These are phyloP conservation scores for Halcyon smyrnensis DNA, from an alignment of 2,797 vertebrate species.

Conservation along the genomic window DNA sequence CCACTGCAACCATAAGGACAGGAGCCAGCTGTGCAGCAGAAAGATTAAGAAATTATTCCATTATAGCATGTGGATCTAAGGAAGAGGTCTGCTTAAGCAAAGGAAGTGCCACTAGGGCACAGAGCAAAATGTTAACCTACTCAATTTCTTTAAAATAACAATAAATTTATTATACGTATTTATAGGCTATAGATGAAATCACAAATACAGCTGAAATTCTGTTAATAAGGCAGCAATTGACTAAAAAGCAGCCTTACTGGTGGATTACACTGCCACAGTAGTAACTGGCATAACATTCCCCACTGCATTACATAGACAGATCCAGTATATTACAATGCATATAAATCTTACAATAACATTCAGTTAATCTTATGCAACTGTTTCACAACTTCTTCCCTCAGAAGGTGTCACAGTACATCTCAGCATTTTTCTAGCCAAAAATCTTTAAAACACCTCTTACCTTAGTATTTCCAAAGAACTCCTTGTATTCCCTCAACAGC, in stretches of 20 bases:
- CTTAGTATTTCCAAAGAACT: conserved; percentile 98
- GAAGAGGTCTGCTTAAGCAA: background rate
- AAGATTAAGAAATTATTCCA: background rate
- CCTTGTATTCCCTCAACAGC: conserved; percentile 93
- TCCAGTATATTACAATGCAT: background rate
- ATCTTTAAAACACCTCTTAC: conserved; percentile 73
- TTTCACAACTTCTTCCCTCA: background rate
- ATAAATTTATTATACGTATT: background rate
- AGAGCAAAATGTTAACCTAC: background rate
- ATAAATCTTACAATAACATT: background rate
- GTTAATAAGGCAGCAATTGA: background rate
- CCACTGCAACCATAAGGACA: background rate
- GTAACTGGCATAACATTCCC: background rate
- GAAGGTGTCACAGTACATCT: background rate
- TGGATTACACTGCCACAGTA: background rate
- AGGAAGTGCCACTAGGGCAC: background rate
- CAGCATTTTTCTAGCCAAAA: background rate
- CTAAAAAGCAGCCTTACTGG: background rate
- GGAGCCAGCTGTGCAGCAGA: background rate
- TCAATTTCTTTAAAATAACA: background rate
- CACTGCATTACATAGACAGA: background rate
- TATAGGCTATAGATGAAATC: background rate
- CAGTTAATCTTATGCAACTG: background rate
- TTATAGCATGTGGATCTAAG: background rate
- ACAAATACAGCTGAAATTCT: background rate